Evolutionary conservation across 2,797 vertebrate species (phyloP).

Genomic region (Phataginus tetradactyla): DNA sequence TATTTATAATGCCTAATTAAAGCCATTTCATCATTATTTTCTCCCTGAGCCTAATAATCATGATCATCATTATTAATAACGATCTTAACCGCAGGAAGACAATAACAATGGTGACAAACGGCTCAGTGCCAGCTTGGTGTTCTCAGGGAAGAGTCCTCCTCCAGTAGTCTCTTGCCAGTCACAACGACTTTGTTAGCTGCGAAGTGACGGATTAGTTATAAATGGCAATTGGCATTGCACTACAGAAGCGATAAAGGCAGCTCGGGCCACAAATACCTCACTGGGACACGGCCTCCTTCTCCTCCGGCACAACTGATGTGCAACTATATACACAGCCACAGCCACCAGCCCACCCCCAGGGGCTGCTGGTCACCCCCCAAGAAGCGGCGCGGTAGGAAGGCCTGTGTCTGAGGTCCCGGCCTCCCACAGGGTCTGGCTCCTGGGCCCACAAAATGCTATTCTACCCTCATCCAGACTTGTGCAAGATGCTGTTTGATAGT

Average conservation of each 20-base stretch:
- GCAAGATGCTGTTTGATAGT: neutral
- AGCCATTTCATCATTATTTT: constrained; percentile 76
- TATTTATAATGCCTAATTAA: constrained; percentile 74
- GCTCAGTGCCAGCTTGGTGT: neutral
- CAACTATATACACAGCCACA: neutral
- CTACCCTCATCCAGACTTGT: neutral
- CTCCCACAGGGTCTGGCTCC: fast-evolving
- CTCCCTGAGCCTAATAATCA: constrained; percentile 72
- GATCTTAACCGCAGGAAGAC: constrained; percentile 65
- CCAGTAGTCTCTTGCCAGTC: neutral
- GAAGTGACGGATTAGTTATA: constrained; percentile 30
- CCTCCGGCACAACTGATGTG: neutral
- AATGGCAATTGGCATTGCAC: neutral
- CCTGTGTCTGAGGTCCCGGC: neutral
- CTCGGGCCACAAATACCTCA: neutral
- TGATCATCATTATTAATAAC: constrained; percentile 75
- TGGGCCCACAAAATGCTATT: neutral
- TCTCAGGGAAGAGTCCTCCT: neutral
- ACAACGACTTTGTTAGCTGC: constrained; percentile 30
- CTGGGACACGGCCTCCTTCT: neutral
- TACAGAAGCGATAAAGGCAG: neutral
- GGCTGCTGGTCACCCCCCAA: neutral
- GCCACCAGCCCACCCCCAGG: neutral
- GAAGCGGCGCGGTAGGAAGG: neutral
- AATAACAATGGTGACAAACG: constrained; percentile 16